phyloP scores from a whole-genome alignment of 1,140 invertebrate species.

The Schlechtendalia chinensis region DNA sequence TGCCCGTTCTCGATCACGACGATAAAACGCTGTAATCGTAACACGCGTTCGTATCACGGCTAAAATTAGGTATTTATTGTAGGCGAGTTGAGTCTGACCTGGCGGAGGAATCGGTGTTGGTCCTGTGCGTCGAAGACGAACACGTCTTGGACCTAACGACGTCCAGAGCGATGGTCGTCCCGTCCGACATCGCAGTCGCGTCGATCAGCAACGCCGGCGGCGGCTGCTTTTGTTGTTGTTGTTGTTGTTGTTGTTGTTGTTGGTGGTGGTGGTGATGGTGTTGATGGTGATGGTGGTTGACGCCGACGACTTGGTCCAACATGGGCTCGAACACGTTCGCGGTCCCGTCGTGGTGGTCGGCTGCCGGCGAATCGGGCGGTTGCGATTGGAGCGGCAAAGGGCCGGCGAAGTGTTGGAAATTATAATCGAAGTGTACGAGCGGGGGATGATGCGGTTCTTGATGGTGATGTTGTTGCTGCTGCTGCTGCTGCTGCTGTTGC shows the following conservation, averaged over 20 bases:
- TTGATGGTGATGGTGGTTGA: neutral
- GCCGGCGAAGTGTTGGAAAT: constrained; percentile 58
- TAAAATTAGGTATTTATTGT: too few relatives aligned
- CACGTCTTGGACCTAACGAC: neutral
- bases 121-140: neutral
- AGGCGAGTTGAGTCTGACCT: neutral
- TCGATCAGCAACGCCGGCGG: neutral
- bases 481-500: constrained; percentile 32
- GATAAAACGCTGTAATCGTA: too few relatives aligned
- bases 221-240: neutral
- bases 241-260: neutral
- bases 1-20: too few relatives aligned
- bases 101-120: neutral
- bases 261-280: neutral
- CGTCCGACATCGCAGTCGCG: neutral
- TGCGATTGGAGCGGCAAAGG: constrained; percentile 58
- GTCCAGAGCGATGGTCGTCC: neutral
- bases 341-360: constrained; percentile 53
- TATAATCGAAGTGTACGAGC: constrained; percentile 55
- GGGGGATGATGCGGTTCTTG: constrained; percentile 52
- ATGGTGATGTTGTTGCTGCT: constrained; percentile 30
- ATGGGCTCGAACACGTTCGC: constrained; percentile 60
- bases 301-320: constrained; percentile 9
- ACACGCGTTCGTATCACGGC: too few relatives aligned
- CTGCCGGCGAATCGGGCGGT: constrained; percentile 54